phyloP scores from a whole-genome alignment of 2,113 vertebrate species.

The Shinisaurus crocodilurus region DNA sequence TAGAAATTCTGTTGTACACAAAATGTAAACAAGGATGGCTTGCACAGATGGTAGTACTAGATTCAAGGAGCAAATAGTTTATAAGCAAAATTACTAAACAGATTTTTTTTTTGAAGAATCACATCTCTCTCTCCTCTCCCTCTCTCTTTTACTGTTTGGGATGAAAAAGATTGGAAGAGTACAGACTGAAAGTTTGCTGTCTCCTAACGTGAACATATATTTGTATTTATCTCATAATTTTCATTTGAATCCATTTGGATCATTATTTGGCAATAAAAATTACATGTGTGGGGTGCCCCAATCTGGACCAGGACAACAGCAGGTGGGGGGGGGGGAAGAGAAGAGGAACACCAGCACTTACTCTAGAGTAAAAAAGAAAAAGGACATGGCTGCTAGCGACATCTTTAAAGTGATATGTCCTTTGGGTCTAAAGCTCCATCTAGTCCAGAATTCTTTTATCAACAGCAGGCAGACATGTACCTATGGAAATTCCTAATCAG shows the following conservation, averaged over 20 bases:
- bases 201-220: neutral
- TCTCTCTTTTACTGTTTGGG: neutral
- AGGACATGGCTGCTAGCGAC: too few relatives aligned
- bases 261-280: too few relatives aligned
- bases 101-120: neutral
- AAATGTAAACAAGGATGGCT: neutral
- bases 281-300: too few relatives aligned
- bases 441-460: neutral
- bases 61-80: neutral
- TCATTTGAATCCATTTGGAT: too few relatives aligned
- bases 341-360: too few relatives aligned
- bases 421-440: neutral
- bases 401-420: too few relatives aligned
- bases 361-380: too few relatives aligned
- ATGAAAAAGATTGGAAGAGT: neutral
- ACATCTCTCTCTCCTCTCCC: too few relatives aligned
- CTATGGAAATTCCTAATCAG: neutral
- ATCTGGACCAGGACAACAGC: too few relatives aligned
- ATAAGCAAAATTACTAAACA: neutral
- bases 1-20: neutral
- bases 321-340: too few relatives aligned
- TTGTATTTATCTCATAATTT: too few relatives aligned
- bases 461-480: neutral
- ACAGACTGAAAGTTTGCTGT: neutral
- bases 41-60: neutral